Evolutionary conservation across 2,113 vertebrate genomes (phyloP), one percentile per base, ranked within the genome.

Genomic region (Saccopteryx leptura): DNA sequence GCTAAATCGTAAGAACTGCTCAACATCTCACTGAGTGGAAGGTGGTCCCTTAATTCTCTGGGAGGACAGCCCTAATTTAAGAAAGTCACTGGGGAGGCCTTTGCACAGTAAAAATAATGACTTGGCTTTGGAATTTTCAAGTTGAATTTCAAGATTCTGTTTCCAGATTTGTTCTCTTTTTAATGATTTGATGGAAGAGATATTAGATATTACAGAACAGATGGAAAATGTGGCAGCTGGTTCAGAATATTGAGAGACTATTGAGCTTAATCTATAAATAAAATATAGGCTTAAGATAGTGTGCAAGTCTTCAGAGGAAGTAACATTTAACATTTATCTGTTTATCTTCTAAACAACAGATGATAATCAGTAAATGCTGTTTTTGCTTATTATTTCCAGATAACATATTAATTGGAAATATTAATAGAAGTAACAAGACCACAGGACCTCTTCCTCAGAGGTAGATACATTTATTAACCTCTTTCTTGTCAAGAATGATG

Each of bases 351-450:
- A 61, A 96, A 95, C 54, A 97, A 68, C 61, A 98, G 91, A 97
- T 96, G 50, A 87, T n/a, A 91, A 98, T 94, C 96, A 97, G 89
- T 91, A 97, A 88, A 88, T 52, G 69, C 61, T 4, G 23, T 19
- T 98, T 97, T 88, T 97, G 88, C 96, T 97, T 97, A 96, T 92
- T 97, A 94, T 95, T 97, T 96, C 95, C 94, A 78, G 50, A 96
- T 97, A 94, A 98, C 98, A 97, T 97, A 97, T 97, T 97, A 98
- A 97, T 94, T 97, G 86, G 94, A 98, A 98, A 97, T 96, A 98
- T 89, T 98, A 98, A 97, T 24, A 96, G 92, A 95, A 97, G 96
- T 97, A 98, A 97, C 86, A 94, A 93, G 88, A 97, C 92, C 92
- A 95, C 13, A 28, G 60, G 58, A 92, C 46, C 85, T 94, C 61